These are phyloP conservation scores for Dromas ardeola DNA, from an alignment of 2,113 vertebrate species.

Conservation along the genomic window DNA sequence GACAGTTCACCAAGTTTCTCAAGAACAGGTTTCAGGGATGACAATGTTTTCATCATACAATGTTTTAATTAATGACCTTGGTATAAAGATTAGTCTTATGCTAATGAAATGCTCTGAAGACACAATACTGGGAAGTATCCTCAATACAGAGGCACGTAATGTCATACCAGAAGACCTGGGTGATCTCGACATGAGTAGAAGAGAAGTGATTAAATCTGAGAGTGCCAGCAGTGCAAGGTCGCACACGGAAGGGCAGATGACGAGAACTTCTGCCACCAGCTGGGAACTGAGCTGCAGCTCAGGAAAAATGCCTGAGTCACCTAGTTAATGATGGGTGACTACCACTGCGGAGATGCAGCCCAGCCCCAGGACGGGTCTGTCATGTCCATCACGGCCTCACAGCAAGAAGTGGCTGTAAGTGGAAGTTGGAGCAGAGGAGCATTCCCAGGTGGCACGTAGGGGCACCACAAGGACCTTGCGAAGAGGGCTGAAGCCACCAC, in stretches of 20 bases:
- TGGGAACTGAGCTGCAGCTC: not conserved
- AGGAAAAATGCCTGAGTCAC: conserved; percentile 7
- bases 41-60: not conserved
- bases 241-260: not conserved
- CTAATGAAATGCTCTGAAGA: conserved; percentile 26
- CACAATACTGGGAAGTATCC: not conserved
- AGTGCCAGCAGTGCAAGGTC: not conserved
- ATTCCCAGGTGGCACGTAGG: not conserved
- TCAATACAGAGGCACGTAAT: not conserved
- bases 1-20: not conserved
- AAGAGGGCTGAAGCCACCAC: not conserved
- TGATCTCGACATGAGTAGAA: not conserved
- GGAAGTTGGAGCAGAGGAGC: not conserved
- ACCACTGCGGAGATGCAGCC: not conserved
- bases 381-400: not conserved
- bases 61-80: conserved; percentile 36
- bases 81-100: conserved; percentile 11
- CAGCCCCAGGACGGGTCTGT: not conserved
- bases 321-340: conserved; percentile 27
- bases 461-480: not conserved
- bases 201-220: conserved; percentile 5
- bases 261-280: not conserved
- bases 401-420: not conserved
- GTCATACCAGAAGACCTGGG: conserved; percentile 9
- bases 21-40: not conserved